Evolutionary conservation across 2,113 vertebrate species (phyloP), one percentile per base, ranked within the genome.

Genomic region (Erythrolamprus reginae): DNA sequence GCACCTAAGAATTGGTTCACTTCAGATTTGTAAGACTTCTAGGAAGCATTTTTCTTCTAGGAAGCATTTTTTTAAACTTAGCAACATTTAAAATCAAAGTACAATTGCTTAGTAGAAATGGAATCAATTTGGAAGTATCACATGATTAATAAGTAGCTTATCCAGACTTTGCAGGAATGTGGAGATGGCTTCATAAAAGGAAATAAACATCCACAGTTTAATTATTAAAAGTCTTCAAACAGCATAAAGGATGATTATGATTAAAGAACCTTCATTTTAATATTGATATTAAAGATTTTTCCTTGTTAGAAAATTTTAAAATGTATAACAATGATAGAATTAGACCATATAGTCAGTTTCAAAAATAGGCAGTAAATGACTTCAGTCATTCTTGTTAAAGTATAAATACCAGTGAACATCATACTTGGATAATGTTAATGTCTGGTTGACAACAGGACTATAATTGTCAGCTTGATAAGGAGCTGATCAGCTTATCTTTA

Each of bases 391-490:
- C 94, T 94, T 94, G 93, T 96, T 92, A 92, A 93, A 93, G 95
- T 95, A 92, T 93, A 97, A 96, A 96, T 94, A 95, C 95, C 93
- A 88, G 21, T 45, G 92, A 93, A 96, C 95, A 95, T 94, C 94
- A 96, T 89, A 92, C 92, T 86, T 93, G 92, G 96, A 94, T 93
- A 95, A 96, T 93, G 88, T 1, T 90, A 95, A 94, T 5, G 95
- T 95, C 94, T 96, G 95, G 70, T 94, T 97, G 96, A 95, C 96
- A 90, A 95, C 96, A 91, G 90, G 84, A 91, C 93, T 70, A 93
- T 93, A 95, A 87, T 5, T 94, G 93, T 86, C 70, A 52, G 82
- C 91, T 94, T 96, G 97, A 97, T 97, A 97, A 97, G 95, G 94
- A 93, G 96, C 93, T 15, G 90, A 92, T 90, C 87, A 83, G 94